phyloP scores from a whole-genome alignment of 2,797 vertebrate species.

The Sparidentex hasta region DNA sequence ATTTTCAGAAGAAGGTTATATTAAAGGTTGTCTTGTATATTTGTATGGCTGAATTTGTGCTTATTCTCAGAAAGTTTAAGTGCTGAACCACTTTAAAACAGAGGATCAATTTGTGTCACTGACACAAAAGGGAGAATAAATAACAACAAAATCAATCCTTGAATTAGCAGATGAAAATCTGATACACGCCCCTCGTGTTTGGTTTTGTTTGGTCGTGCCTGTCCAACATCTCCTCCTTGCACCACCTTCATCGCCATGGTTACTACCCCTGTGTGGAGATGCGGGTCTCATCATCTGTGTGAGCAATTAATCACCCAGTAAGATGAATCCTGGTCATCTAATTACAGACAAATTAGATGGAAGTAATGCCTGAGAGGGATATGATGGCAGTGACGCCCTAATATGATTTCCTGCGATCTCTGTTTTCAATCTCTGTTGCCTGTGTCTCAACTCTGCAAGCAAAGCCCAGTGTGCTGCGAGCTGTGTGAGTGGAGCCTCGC shows the following conservation, averaged over 20 bases:
- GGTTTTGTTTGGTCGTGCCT: not conserved
- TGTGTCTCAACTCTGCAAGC: not conserved
- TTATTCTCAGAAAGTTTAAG: too few species aligned
- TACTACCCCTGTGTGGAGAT: slow-evolving; percentile 33
- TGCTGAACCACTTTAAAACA: too few species aligned
- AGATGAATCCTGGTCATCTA: slow-evolving; percentile 72
- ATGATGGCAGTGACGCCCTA: slow-evolving; percentile 24
- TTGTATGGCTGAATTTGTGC: too few species aligned
- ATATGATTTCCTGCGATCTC: slow-evolving; percentile 36
- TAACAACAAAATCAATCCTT: too few species aligned
- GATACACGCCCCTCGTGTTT: not conserved
- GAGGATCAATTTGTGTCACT: too few species aligned
- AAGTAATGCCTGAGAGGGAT: slow-evolving; percentile 64
- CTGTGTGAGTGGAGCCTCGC: not conserved
- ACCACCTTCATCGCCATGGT: slow-evolving; percentile 64
- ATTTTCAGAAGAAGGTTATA: too few species aligned
- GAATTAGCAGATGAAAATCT: not conserved
- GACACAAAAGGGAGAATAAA: too few species aligned
- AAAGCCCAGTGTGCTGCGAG: not conserved
- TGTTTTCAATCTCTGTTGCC: slow-evolving; percentile 14
- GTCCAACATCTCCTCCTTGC: slow-evolving; percentile 21
- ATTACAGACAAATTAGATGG: slow-evolving; percentile 74
- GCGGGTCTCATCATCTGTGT: slow-evolving; percentile 46
- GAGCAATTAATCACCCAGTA: slow-evolving; percentile 76
- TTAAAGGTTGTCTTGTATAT: too few species aligned